phyloP scores from a whole-genome alignment of 1,140 invertebrate genomes.

The Diabrotica virgifera region DNA sequence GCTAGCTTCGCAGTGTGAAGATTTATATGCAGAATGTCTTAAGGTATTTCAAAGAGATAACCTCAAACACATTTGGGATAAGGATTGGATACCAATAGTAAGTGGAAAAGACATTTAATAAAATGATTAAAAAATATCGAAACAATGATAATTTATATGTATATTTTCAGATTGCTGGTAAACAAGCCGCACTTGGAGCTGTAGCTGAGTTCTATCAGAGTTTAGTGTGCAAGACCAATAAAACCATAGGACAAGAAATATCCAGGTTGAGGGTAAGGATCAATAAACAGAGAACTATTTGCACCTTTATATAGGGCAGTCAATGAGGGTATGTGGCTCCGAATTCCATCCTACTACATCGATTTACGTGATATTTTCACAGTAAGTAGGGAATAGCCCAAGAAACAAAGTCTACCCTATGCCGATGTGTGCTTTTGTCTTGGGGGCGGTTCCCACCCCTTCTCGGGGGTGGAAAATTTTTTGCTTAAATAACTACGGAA shows the following conservation, averaged over 20 bases:
- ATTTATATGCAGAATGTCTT: constrained; percentile 87
- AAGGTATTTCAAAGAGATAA: constrained; percentile 86
- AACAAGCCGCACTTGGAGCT: constrained; percentile 85
- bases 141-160: constrained; percentile 4
- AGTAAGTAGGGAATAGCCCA: too few species aligned
- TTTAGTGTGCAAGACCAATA: constrained; percentile 74
- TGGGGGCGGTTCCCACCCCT: too few species aligned
- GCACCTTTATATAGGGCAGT: too few species aligned
- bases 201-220: constrained; percentile 89
- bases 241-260: constrained; percentile 90
- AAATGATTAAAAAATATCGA: background rate
- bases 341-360: too few species aligned
- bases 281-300: background rate
- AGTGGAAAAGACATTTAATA: too few species aligned
- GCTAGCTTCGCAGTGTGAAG: constrained; percentile 87
- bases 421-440: too few species aligned
- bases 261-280: constrained; percentile 70
- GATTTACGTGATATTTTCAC: too few species aligned
- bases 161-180: constrained; percentile 67
- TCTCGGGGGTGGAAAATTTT: too few species aligned
- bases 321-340: too few species aligned
- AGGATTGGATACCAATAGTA: constrained; percentile 78
- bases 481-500: too few species aligned
- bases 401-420: too few species aligned
- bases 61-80: constrained; percentile 82